Conservation (phyloP, 1,140 invertebrate genomes). For the Euura lappo region DNA sequence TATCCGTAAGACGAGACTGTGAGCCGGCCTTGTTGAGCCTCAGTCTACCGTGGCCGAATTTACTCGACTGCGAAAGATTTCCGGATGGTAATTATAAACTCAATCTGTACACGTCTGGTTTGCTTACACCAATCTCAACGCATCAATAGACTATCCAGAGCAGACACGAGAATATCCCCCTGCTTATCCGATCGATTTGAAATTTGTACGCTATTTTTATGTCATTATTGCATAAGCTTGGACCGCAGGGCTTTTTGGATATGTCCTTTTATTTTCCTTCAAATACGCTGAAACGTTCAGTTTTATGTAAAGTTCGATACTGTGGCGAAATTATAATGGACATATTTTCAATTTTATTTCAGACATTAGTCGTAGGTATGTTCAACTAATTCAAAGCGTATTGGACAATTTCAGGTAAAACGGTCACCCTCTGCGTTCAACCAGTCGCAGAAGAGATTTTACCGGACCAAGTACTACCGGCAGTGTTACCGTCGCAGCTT, state of each 20-base stretch:
- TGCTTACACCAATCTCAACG: too few relatives aligned
- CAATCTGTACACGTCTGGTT: not conserved
- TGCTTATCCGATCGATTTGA: not conserved
- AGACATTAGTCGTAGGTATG: too few relatives aligned
- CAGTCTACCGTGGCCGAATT: slow-evolving; percentile 68
- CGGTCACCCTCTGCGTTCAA: slow-evolving; percentile 46
- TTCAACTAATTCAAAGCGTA: too few relatives aligned
- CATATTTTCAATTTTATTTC: too few relatives aligned
- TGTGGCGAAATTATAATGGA: too few relatives aligned
- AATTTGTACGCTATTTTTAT: not conserved
- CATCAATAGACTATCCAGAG: too few relatives aligned
- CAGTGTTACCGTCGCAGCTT: slow-evolving; percentile 22
- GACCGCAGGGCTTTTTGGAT: too few relatives aligned
- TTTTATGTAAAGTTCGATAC: too few relatives aligned
- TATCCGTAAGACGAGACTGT: slow-evolving; percentile 80
- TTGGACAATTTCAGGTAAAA: slow-evolving; percentile 36
- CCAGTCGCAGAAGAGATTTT: slow-evolving; percentile 47
- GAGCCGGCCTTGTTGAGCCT: slow-evolving; percentile 75
- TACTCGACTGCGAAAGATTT: slow-evolving; percentile 1
- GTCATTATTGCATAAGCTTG: not conserved
- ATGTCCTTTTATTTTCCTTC: too few relatives aligned
- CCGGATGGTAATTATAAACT: slow-evolving; percentile 31
- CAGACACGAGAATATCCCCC: too few relatives aligned
- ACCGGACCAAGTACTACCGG: slow-evolving; percentile 26
- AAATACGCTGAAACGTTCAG: too few relatives aligned